These are phyloP conservation scores for Isoperla grammatica DNA, from an alignment of 2,888 invertebrate genomes.

Conservation along the genomic window DNA sequence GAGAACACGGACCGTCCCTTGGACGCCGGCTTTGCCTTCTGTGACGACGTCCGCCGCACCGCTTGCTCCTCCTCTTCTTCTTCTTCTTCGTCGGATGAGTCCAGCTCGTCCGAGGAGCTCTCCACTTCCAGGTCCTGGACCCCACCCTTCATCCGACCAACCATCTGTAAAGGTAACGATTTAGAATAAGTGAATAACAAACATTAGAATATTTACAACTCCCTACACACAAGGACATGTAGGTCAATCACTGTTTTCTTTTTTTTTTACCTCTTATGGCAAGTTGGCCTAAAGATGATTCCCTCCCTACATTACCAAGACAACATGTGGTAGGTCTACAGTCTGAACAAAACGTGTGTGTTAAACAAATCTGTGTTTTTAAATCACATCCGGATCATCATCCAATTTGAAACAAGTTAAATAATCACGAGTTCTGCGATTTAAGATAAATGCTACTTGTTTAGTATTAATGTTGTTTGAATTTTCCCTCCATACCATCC, in stretches of 20 bases:
- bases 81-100: constrained; percentile 55
- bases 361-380: too few relatives aligned
- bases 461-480: too few relatives aligned
- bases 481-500: too few relatives aligned
- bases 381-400: too few relatives aligned
- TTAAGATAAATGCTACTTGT: too few relatives aligned
- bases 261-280: background rate
- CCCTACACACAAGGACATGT: background rate
- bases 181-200: background rate
- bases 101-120: constrained; percentile 47
- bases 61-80: constrained; percentile 44
- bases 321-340: background rate
- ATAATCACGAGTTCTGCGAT: too few relatives aligned
- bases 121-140: constrained; percentile 80
- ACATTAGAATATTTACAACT: background rate
- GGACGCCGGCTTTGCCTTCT: constrained; percentile 34
- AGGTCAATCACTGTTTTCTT: too few relatives aligned
- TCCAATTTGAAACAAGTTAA: too few relatives aligned
- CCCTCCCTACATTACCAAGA: background rate
- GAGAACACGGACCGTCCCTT: constrained; percentile 65
- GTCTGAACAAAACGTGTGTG: too few relatives aligned
- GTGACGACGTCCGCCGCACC: constrained; percentile 32
- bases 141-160: constrained; percentile 78
- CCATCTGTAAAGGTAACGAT: constrained; percentile 50
- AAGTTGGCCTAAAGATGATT: too few relatives aligned